These are phyloP conservation scores for Rhorus exstirpatorius DNA, from an alignment of 2,888 invertebrate genomes.

Conservation along the genomic window DNA sequence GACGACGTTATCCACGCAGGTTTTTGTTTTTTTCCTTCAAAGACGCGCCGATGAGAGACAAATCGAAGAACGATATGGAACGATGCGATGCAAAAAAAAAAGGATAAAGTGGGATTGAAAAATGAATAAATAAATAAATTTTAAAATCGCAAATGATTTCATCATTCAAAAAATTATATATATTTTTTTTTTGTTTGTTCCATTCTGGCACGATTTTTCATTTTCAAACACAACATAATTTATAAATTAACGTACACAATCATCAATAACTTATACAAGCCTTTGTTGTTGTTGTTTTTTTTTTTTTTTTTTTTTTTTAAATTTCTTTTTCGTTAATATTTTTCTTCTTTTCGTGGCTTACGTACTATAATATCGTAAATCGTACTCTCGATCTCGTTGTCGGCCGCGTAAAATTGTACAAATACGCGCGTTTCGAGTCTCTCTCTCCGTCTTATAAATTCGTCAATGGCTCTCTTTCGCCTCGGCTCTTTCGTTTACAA, in stretches of 20 bases:
- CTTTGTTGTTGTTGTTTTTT: too few relatives aligned
- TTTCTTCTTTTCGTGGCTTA: slow-evolving; percentile 45
- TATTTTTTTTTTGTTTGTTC: slow-evolving; percentile 81
- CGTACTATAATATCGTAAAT: slow-evolving; percentile 65
- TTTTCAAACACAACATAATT: slow-evolving; percentile 85
- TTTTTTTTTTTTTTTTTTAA: too few relatives aligned
- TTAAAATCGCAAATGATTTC: slow-evolving; percentile 62
- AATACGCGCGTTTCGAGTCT: slow-evolving; percentile 30
- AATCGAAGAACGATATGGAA: slow-evolving; percentile 1
- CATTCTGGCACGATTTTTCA: slow-evolving; percentile 83
- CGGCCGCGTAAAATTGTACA: slow-evolving; percentile 16
- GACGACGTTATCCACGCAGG: too few relatives aligned
- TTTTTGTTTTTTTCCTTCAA: too few relatives aligned
- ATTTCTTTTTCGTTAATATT: too few relatives aligned
- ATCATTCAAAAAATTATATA: slow-evolving; percentile 86
- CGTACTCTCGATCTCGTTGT: slow-evolving; percentile 54
- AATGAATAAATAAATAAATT: slow-evolving; percentile 61
- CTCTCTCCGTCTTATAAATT: slow-evolving; percentile 55
- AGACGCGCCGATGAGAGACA: neutral
- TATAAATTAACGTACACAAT: slow-evolving; percentile 86
- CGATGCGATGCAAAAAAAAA: slow-evolving; percentile 37
- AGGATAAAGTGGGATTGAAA: slow-evolving; percentile 33
- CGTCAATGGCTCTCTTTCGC: slow-evolving; percentile 44
- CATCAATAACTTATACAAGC: slow-evolving; percentile 82
- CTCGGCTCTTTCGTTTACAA: slow-evolving; percentile 65